Base-by-base conservation (phyloP, 2,113 vertebrate species). In the Orcinus orca region DNA sequence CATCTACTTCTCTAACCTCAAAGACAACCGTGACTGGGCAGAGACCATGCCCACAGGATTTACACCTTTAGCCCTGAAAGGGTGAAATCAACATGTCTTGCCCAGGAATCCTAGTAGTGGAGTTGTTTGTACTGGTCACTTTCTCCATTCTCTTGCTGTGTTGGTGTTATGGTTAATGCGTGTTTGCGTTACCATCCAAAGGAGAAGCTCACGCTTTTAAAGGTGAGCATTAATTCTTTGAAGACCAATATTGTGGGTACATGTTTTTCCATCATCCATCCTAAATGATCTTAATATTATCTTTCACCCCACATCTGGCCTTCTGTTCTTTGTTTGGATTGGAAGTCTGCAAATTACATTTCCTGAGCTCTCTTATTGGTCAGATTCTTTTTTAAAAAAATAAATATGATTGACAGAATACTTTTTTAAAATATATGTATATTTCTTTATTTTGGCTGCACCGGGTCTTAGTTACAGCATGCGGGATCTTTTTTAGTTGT, bases 391-490 rank as follows among this genome's bases (percentile, higher is more conserved):
- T 88, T 6, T 29, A 0, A 5, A 53, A 53, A 53, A 17, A 53
- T 17, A 53, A 53, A 53, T 18, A 53, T 6, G 53, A 15, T 53
- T 53, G 53, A 53, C 53, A 17, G 15, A 53, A 53, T 53, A 53
- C 15, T 53, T 53, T 17, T 53, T 1, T 0, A 17, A 53, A 53
- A 53, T 53, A 53, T 6, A 53, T 53, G 53, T 53, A 17, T 53
- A 53, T 53, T 53, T 53, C 17, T 17, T 53, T 53, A 6, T 53
- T 53, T 53, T 53, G 53, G 53, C 53, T 6, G 53, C 53, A 53
- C 53, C 0, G 0, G 15, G 53, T 53, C 53, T 17, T 53, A 53
- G 53, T 17, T 17, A 15, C 53, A 53, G 53, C 15, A 53, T 0
- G 15, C 0, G 5, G 53, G 15, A 53, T 53, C 53, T 17, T 53